These are phyloP conservation scores for Synchiropus splendidus DNA, from an alignment of 2,113 vertebrate species.

Conservation along the genomic window DNA sequence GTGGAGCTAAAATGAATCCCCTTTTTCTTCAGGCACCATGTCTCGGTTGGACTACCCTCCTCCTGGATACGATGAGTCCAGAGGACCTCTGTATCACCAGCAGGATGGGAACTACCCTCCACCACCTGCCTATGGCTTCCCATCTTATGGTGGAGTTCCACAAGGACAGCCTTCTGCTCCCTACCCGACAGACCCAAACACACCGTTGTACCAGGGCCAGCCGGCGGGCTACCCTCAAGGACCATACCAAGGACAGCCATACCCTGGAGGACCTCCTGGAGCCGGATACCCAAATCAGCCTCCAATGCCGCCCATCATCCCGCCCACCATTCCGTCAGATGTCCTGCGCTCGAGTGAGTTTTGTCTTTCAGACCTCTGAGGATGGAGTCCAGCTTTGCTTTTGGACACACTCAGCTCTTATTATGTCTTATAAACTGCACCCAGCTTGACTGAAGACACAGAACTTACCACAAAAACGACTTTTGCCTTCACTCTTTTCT, in stretches of 20 bases:
- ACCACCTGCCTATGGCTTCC: conserved; percentile 60
- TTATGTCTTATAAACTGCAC: no score
- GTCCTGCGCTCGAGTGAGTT: conserved; percentile 71
- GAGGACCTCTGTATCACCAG: conserved; percentile 61
- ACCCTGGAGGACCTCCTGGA: conserved; percentile 39
- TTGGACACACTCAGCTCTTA: no score
- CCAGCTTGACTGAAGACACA: no score
- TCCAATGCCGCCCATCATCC: conserved; percentile 57
- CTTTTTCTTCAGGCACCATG: conserved; percentile 57
- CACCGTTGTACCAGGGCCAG: conserved; percentile 53
- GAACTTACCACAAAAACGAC: no score
- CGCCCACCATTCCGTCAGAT: conserved; percentile 61
- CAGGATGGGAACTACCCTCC: conserved; percentile 55
- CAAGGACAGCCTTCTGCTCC: conserved; percentile 44
- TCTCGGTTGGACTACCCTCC: conserved; percentile 79
- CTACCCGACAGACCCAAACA: conserved; percentile 54
- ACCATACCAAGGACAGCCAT: conserved; percentile 57
- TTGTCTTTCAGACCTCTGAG: no score
- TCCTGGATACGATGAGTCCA: conserved; percentile 72
- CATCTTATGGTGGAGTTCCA: conserved; percentile 48
- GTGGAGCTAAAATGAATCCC: no score
- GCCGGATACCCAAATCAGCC: conserved; percentile 41
- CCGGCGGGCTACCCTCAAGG: conserved; percentile 42
- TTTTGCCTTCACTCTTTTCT: no score
- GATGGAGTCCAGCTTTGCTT: no score